These are phyloP conservation scores for Tinea pellionella DNA, from an alignment of 2,888 invertebrate genomes.

Conservation along the genomic window DNA sequence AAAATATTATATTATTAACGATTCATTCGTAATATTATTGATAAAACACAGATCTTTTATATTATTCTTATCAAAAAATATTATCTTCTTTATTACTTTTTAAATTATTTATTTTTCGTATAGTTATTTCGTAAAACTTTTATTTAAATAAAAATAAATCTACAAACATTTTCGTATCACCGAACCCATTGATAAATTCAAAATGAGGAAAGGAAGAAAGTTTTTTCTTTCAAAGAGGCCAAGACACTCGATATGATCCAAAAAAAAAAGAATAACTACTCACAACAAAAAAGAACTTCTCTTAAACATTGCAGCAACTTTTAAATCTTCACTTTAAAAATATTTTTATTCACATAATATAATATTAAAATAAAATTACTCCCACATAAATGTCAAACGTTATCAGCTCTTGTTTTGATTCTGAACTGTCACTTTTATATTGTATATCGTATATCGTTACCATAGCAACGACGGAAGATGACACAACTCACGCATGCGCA, in stretches of 20 bases:
- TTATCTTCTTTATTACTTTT: too few species aligned
- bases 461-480: slow-evolving; percentile 46
- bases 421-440: slow-evolving; percentile 21
- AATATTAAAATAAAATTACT: background rate
- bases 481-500: slow-evolving; percentile 42
- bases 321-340: background rate
- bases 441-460: slow-evolving; percentile 32
- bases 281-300: background rate
- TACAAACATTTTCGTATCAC: too few species aligned
- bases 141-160: too few species aligned
- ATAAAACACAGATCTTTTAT: too few species aligned
- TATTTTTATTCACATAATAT: background rate
- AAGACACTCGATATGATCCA: background rate
- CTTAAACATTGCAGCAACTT: background rate
- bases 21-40: too few species aligned
- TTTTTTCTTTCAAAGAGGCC: background rate
- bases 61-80: too few species aligned
- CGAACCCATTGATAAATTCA: background rate
- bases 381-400: background rate
- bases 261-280: background rate
- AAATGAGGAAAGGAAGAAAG: background rate
- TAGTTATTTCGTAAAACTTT: too few species aligned
- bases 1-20: too few species aligned
- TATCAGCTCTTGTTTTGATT: slow-evolving; percentile 2
- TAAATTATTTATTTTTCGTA: too few species aligned